Base-by-base conservation (phyloP, 1,140 invertebrate genomes). In the Phymastichus coffea region DNA sequence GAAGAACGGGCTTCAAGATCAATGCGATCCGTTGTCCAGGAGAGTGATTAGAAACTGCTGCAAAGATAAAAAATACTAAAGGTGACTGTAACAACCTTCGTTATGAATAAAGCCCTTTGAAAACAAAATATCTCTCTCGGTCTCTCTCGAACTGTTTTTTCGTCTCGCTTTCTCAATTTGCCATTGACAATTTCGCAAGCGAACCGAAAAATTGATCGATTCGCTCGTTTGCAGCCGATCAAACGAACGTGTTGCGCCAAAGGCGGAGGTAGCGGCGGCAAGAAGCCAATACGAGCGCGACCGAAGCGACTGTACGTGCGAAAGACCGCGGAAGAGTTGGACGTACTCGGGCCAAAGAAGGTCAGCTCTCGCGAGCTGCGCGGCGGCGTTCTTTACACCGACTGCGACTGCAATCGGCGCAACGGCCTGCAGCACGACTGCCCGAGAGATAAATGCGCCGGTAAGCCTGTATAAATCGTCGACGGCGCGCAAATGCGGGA, bases 371-470 rank as follows among this genome's bases (percentile, higher is more conserved):
- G 85, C 6, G 87, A 88, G 66, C 70, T 89, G 30, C 80, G 82
- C 8, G 83, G 80, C 15, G 82, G 87, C 25, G 78, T 84, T 48
- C 79, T 88, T 68, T 84, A 86, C 63, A 81, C 83, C 22, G 83
- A 84, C 40, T 89, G 87, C 65, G 83, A 87, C 63, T 89, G 87
- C 67, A 82, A 86, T 49, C 86, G 84, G 63, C 81, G 84, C 6
- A 88, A 89, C 71, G 87, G 87, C 1, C 72, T 89, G 4, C 87
- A 89, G 70, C 84, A 88, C 64, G 84, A 87, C 47, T 89, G 87
- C 65, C 84, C 83, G 0, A 77, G 87, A 2, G 82, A 80, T 19
- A 78, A 82, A 49, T 88, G 87, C 65, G 81, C 81, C 15, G 22
- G 22, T 47, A 22, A 17, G 20, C 20, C 15, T 23, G 17, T 40